Evolutionary conservation across 2,888 invertebrate species (phyloP).

Genomic region (Pilophorus perplexus): DNA sequence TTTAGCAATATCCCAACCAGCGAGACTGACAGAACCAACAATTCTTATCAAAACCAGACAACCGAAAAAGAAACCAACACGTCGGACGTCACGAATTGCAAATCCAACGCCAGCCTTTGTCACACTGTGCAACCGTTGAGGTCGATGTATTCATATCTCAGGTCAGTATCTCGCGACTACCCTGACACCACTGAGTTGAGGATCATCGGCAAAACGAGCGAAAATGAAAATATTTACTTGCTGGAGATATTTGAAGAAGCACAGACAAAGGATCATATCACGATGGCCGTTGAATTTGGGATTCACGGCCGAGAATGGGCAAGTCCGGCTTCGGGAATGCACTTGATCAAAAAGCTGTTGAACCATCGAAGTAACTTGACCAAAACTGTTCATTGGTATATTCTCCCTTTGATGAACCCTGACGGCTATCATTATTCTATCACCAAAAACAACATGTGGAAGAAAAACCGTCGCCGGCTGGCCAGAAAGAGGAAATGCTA

Average conservation of each 20-base stretch:
- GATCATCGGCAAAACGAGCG: conserved; percentile 7
- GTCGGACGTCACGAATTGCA: no score
- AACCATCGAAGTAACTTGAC: neutral
- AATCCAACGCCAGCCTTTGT: no score
- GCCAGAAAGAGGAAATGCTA: neutral
- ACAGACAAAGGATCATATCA: neutral
- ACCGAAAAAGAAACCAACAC: no score
- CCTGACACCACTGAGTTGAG: no score
- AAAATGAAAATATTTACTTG: neutral
- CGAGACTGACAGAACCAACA: no score
- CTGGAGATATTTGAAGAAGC: neutral
- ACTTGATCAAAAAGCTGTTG: neutral
- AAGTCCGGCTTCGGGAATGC: conserved; percentile 6
- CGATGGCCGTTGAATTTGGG: neutral
- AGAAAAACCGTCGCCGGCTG: conserved; percentile 1
- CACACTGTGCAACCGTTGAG: no score
- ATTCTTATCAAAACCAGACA: no score
- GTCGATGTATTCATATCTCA: no score
- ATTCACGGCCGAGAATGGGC: conserved; percentile 25
- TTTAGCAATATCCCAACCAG: no score
- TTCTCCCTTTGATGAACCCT: conserved; percentile 12
- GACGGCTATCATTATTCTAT: conserved; percentile 11
- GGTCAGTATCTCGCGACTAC: no score
- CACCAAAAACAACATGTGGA: neutral
- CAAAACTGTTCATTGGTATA: neutral